Evolutionary conservation across 2,888 invertebrate genomes (phyloP).

Genomic region (Sialis fuliginosa): DNA sequence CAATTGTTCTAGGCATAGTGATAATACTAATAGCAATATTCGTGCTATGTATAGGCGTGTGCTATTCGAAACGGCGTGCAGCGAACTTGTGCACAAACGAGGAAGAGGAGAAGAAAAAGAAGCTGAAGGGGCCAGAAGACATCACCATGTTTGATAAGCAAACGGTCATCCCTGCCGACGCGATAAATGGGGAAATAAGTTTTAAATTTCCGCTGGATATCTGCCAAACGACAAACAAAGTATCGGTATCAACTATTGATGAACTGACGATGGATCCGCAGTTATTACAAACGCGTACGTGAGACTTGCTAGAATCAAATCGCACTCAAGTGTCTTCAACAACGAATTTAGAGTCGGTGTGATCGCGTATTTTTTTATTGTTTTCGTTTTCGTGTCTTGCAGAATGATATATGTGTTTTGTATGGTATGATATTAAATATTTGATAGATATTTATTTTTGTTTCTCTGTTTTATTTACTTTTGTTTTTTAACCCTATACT

Average conservation of each 20-base stretch:
- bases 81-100: slow-evolving; percentile 68
- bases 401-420: too few species aligned
- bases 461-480: too few species aligned
- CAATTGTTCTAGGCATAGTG: slow-evolving; percentile 24
- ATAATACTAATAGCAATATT: too few species aligned
- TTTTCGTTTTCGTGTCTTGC: too few species aligned
- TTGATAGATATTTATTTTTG: too few species aligned
- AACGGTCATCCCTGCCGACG: slow-evolving; percentile 23
- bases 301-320: too few species aligned
- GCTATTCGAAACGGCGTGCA: slow-evolving; percentile 49
- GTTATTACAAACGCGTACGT: background rate
- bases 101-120: slow-evolving; percentile 28
- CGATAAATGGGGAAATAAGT: slow-evolving; percentile 30
- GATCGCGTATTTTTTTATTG: too few species aligned
- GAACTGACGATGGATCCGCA: slow-evolving; percentile 22
- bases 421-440: too few species aligned
- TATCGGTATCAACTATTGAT: slow-evolving; percentile 25
- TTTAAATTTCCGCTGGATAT: slow-evolving; percentile 36
- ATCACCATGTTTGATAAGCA: slow-evolving; percentile 25
- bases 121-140: slow-evolving; percentile 18
- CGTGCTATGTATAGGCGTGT: slow-evolving; percentile 31
- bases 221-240: slow-evolving; percentile 13
- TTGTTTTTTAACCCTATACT: too few species aligned
- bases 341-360: too few species aligned
- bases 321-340: too few species aligned